Evolutionary conservation across 2,797 vertebrate genomes (phyloP).

Genomic region (Melanogrammus aeglefinus): DNA sequence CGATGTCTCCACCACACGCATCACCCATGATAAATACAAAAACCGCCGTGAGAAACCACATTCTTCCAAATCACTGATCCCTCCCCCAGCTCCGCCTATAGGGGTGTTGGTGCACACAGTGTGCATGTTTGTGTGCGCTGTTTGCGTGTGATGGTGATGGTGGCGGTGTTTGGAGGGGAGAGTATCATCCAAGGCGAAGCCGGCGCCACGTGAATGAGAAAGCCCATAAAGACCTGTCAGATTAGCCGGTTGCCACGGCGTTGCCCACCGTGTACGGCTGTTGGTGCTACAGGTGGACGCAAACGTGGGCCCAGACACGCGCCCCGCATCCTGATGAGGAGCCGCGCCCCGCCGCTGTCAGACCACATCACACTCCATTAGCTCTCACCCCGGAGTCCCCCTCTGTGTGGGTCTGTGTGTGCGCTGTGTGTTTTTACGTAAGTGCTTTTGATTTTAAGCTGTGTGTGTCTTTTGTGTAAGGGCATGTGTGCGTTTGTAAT

Average conservation of each 20-base stretch:
- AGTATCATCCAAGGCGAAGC: background rate
- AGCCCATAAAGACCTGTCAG: conserved; percentile 8
- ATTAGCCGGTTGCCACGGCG: background rate
- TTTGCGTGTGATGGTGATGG: too few species aligned
- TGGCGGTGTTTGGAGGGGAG: background rate
- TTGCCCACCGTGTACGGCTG: background rate
- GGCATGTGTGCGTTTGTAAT: background rate
- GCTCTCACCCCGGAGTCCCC: background rate
- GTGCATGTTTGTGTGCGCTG: too few species aligned
- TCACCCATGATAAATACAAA: too few species aligned
- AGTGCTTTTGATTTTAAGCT: background rate
- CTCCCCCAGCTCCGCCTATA: too few species aligned
- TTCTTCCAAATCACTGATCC: too few species aligned
- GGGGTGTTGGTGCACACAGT: too few species aligned
- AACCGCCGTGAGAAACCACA: too few species aligned
- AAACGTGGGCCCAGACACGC: background rate
- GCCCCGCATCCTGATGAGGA: background rate
- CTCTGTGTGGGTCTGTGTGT: background rate
- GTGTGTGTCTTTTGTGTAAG: background rate
- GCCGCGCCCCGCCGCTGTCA: background rate
- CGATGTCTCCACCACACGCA: too few species aligned
- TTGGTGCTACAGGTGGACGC: background rate
- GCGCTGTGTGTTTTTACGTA: background rate
- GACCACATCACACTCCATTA: conserved; percentile 1
- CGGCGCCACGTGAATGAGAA: background rate